Evolutionary conservation across 2,113 vertebrate species (phyloP).

Genomic region (Hylia prasina): DNA sequence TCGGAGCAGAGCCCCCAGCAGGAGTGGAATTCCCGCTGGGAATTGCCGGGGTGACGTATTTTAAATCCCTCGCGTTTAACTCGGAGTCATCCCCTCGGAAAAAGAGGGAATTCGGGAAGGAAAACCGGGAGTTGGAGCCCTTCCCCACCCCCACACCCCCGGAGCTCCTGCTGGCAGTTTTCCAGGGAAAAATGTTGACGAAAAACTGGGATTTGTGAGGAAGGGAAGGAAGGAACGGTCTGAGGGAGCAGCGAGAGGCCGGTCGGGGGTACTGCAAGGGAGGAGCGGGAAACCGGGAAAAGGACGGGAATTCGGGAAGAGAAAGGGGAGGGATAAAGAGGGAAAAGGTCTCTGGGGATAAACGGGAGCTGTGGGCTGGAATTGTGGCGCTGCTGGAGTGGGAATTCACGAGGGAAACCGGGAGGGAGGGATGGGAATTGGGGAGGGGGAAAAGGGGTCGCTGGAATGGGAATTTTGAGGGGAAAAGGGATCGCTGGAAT

Average conservation of each 20-base stretch:
- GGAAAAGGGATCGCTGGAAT: not conserved
- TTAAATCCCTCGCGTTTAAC: no score
- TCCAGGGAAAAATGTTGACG: not conserved
- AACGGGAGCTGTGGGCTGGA: not conserved
- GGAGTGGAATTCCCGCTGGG: no score
- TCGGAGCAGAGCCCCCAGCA: no score
- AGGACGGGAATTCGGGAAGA: not conserved
- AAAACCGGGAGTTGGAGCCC: no score
- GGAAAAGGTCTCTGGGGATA: no score
- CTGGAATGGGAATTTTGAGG: not conserved
- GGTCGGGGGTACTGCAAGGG: not conserved
- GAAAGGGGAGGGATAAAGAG: not conserved
- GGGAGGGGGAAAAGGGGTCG: no score
- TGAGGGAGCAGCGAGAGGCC: not conserved
- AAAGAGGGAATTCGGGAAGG: no score
- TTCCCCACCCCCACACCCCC: no score
- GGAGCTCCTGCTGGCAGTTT: no score
- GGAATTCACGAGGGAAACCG: not conserved
- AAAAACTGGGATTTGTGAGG: not conserved
- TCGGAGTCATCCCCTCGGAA: no score
- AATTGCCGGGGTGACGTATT: no score
- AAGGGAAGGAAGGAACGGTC: not conserved
- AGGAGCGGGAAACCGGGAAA: not conserved
- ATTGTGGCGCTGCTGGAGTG: not conserved
- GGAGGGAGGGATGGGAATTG: not conserved